Evolutionary conservation across 2,888 invertebrate species (phyloP), one percentile per base, ranked within the genome.

Genomic region (Masnerella sp.): DNA sequence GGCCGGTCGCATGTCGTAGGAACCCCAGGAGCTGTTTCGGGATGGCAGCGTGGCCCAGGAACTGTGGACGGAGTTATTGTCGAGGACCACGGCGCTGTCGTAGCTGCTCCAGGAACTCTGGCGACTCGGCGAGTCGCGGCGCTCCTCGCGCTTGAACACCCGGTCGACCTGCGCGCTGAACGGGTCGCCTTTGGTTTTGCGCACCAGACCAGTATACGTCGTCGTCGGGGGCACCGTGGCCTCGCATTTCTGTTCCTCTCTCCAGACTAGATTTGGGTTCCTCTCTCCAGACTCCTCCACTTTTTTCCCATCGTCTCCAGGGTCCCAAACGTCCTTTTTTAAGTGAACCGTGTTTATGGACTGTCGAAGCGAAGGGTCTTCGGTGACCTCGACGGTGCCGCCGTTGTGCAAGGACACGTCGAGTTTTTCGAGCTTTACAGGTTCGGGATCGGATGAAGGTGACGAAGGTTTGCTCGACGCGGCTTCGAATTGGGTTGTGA

Each of bases 71-170:
- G 94, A 93, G 78, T 93, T 92, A 78, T 93, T 92, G 72, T 90
- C 90, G 72, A 92, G 88, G 43, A 91, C 92, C 28, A 93, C 93
- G 18, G 93, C 94, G 84, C 94, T 94, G 87, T 94, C 94, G 84
- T 92, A 92, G 81, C 91, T 91, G 83, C 92, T 92, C 93, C 94
- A 94, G 47, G 94, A 94, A 86, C 92, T 93, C 85, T 94, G 94
- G 25, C 94, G 88, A 77, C 91, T 91, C 1, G 91, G 90, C 34
- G 90, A 90, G 28, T 90, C 89, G 11, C 82, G 81, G 51, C 87
- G 83, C 80, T 93, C 93, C 82, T 93, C 92, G 11, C 91, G 88
- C 83, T 94, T 94, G 81, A 93, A 91, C 54, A 92, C 93, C 76
- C 91, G 90, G 80, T 72, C 95, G 52, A 93, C 86, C 67, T 92